phyloP scores from a whole-genome alignment of 1,140 invertebrate genomes.

The Macrostomum lignano region DNA sequence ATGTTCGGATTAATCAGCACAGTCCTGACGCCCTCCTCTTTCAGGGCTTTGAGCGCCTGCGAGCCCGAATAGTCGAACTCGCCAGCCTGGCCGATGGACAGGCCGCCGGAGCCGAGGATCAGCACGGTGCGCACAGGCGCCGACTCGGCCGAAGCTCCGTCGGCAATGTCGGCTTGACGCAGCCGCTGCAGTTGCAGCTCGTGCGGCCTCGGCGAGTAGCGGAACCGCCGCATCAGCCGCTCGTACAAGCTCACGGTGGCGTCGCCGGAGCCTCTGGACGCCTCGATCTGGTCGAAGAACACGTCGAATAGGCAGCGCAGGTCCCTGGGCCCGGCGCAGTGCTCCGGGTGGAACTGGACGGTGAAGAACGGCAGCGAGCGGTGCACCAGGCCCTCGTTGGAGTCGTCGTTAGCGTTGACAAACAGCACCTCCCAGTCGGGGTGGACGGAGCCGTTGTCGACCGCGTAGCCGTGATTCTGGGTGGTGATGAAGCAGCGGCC shows the following conservation, averaged over 20 bases:
- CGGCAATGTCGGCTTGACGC: too few relatives aligned
- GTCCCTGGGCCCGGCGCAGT: constrained; percentile 74
- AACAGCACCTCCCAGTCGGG: constrained; percentile 53
- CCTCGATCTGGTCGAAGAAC: constrained; percentile 45
- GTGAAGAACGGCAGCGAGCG: constrained; percentile 50
- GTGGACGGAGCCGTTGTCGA: constrained; percentile 42
- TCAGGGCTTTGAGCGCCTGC: constrained; percentile 72
- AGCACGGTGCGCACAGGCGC: constrained; percentile 53
- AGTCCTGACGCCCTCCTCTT: constrained; percentile 70
- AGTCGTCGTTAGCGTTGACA: constrained; percentile 62
- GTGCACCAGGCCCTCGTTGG: constrained; percentile 64
- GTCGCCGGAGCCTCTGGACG: background rate
- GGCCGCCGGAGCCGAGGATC: constrained; percentile 81
- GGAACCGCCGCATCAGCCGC: too few relatives aligned
- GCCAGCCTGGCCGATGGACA: constrained; percentile 93
- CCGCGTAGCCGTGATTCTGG: constrained; percentile 92
- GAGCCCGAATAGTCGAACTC: constrained; percentile 56
- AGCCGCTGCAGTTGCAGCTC: too few relatives aligned
- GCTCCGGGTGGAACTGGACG: constrained; percentile 96
- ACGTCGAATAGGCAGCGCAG: constrained; percentile 76
- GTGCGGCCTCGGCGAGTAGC: too few relatives aligned
- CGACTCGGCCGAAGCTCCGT: background rate
- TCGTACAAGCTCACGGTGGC: constrained; percentile 1
- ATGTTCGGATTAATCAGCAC: constrained; percentile 95
- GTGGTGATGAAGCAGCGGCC: constrained; percentile 80